These are phyloP conservation scores for Megaustenia siamemsis DNA, from an alignment of 2,888 invertebrate species.

Conservation along the genomic window DNA sequence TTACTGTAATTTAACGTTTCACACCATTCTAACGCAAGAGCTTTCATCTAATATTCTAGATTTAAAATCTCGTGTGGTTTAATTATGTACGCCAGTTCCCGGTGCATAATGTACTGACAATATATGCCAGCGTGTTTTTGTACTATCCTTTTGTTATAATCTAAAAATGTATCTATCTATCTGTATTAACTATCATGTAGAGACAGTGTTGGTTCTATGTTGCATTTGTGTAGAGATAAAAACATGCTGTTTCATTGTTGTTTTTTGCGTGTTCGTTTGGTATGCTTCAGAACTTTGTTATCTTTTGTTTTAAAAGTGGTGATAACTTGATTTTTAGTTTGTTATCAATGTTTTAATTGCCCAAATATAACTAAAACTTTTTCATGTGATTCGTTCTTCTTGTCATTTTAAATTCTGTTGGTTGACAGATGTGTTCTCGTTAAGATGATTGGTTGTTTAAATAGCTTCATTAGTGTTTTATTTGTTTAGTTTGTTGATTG, in stretches of 20 bases:
- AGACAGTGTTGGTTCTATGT: conserved; percentile 32
- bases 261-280: conserved; percentile 21
- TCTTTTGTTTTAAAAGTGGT: conserved; percentile 32
- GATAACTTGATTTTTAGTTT: conserved; percentile 43
- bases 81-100: not conserved
- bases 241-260: conserved; percentile 14
- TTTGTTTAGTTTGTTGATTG: too few species aligned
- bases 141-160: not conserved
- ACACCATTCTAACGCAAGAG: conserved; percentile 19
- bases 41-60: conserved; percentile 38
- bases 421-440: too few species aligned
- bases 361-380: conserved; percentile 38
- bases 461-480: too few species aligned
- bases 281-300: conserved; percentile 12
- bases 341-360: conserved; percentile 50
- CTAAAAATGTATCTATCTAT: conserved; percentile 2
- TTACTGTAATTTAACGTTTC: conserved; percentile 11
- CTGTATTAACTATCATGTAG: conserved; percentile 14
- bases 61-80: conserved; percentile 13
- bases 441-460: too few species aligned
- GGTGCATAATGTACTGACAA: not conserved
- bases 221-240: not conserved
- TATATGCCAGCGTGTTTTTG: not conserved
- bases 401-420: too few species aligned
- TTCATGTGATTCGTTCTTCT: not conserved